These are phyloP conservation scores for Drosophila suzukii DNA, from an alignment of 1,140 invertebrate species.

Conservation along the genomic window DNA sequence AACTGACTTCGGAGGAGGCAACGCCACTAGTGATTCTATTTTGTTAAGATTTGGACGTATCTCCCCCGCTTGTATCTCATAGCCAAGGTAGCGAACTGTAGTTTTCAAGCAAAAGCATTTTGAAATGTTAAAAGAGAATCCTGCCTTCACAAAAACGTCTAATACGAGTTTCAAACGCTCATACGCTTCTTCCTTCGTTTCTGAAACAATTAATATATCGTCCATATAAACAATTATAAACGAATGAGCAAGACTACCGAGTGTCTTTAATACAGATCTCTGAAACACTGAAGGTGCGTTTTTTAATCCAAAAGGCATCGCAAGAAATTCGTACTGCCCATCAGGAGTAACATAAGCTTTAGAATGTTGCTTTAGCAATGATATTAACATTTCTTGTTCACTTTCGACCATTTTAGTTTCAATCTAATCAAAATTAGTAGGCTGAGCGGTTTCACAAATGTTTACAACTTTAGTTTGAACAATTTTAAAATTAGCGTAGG, in stretches of 20 bases:
- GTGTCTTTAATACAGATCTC: no score
- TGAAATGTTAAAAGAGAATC: neutral
- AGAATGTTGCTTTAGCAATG: neutral
- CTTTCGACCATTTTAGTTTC: neutral
- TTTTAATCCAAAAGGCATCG: neutral
- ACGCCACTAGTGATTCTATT: neutral
- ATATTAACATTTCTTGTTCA: neutral
- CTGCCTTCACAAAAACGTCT: neutral
- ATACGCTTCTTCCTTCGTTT: neutral
- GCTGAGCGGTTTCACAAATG: neutral
- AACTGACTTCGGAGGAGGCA: no score
- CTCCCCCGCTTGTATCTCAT: neutral
- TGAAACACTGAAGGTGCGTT: no score
- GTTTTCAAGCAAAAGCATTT: neutral
- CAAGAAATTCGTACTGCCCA: neutral
- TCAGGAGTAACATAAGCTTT: neutral
- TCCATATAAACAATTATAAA: conserved; percentile 1
- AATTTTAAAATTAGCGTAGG: neutral
- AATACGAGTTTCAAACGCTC: neutral
- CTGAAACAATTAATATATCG: neutral
- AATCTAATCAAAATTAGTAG: neutral
- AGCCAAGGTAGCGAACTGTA: neutral
- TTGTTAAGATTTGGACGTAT: neutral
- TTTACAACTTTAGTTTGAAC: neutral
- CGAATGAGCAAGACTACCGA: neutral